Percentiles rank a stretch among this genome's conserved stretches.
Conservation (phyloP, 2,113 vertebrate genomes). For the Zosterops hypoxanthus region DNA sequence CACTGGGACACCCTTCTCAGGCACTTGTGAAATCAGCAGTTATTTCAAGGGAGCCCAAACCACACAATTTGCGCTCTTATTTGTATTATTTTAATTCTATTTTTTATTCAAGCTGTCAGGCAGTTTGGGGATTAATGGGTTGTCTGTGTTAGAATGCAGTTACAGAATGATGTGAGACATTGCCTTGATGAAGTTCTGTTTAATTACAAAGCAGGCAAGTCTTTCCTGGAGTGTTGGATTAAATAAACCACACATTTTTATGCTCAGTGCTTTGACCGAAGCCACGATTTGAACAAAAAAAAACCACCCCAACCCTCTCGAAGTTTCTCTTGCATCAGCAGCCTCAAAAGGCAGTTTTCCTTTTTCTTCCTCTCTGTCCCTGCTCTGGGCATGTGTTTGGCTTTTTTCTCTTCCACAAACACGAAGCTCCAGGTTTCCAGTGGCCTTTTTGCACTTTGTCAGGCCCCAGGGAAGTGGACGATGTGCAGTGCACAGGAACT, state of each 20-base stretch:
- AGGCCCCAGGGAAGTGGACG: neutral
- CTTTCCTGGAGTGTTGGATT: neutral
- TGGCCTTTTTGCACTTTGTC: neutral
- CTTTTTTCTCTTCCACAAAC: neutral
- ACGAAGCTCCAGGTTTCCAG: constrained; percentile 17
- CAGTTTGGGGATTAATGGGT: neutral
- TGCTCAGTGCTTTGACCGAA: neutral
- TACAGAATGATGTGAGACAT: neutral
- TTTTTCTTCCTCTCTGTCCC: neutral
- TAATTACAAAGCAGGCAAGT: neutral
- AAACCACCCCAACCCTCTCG: neutral
- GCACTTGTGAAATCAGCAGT: constrained; percentile 21
- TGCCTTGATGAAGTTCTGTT: neutral
- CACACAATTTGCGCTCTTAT: neutral
- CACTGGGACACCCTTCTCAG: neutral
- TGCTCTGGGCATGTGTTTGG: neutral
- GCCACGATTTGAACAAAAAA: neutral
- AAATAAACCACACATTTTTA: neutral
- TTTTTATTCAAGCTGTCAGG: neutral
- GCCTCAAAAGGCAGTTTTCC: neutral
- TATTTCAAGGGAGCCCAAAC: neutral
- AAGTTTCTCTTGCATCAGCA: neutral
- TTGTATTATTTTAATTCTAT: neutral
- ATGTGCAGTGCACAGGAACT: neutral
- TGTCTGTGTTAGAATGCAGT: neutral